Percentiles rank a stretch among this genome's conserved stretches.
Conservation (phyloP, 2,888 invertebrate species). For the Drosophila flavopinicola region DNA sequence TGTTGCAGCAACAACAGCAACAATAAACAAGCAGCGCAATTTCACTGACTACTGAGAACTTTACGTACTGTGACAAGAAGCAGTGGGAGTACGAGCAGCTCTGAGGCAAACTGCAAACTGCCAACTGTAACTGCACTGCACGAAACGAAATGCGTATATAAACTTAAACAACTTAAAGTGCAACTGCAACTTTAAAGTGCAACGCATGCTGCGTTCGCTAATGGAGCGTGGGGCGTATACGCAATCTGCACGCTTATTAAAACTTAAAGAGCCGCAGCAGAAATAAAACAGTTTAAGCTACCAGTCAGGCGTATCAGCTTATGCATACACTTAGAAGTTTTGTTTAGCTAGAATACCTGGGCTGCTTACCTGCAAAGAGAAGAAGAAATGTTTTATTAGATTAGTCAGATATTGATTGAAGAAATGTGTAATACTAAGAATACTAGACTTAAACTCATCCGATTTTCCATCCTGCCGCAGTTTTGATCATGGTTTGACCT, state of each 20-base stretch:
- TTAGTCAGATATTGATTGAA: too few relatives aligned
- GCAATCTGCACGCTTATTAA: conserved; percentile 50
- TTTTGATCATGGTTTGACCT: too few relatives aligned
- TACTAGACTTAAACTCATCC: too few relatives aligned
- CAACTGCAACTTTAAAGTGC: conserved; percentile 21
- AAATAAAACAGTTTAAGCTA: neutral
- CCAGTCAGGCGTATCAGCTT: conserved; percentile 16
- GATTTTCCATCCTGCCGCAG: too few relatives aligned
- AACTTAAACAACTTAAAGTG: conserved; percentile 6
- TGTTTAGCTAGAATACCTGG: neutral
- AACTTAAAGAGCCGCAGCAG: conserved; percentile 16
- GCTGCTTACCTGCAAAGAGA: conserved; percentile 41
- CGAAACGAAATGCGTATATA: conserved; percentile 30
- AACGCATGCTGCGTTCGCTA: conserved; percentile 28
- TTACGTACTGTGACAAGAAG: conserved; percentile 74
- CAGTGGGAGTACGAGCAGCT: conserved; percentile 3
- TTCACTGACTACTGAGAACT: conserved; percentile 79
- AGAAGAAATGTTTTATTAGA: neutral
- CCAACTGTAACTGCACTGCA: conserved; percentile 38
- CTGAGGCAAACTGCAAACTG: conserved; percentile 19
- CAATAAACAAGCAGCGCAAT: conserved; percentile 74
- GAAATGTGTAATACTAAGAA: too few relatives aligned
- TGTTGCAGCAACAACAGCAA: conserved; percentile 30
- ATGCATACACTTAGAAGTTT: too few relatives aligned
- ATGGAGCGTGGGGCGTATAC: conserved; percentile 61